A percentile compares a stretch with the other conserved stretches of the same genome.
Conservation (phyloP, 2,113 vertebrate genomes). For the Aplodontia rufa region DNA sequence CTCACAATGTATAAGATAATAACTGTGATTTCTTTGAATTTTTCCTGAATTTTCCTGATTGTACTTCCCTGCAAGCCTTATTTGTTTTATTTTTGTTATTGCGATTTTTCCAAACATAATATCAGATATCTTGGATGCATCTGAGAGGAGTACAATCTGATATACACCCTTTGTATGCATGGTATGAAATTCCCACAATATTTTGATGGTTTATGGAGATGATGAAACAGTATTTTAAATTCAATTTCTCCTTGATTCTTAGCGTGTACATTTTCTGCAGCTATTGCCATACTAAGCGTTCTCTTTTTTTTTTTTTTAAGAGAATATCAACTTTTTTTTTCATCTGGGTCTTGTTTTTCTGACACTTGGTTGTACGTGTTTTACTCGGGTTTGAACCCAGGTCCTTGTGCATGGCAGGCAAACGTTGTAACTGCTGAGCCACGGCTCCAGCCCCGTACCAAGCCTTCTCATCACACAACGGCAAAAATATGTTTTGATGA, state of each 20-base stretch:
- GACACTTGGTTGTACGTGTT: too few species aligned
- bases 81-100: slow-evolving; percentile 9
- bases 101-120: slow-evolving; percentile 35
- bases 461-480: background rate
- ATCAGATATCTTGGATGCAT: slow-evolving; percentile 16
- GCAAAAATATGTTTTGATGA: background rate
- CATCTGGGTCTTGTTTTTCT: too few species aligned
- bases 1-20: background rate
- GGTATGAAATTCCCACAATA: background rate
- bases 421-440: too few species aligned
- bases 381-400: too few species aligned
- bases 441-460: too few species aligned
- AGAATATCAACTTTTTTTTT: too few species aligned
- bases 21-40: background rate
- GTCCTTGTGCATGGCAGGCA: too few species aligned
- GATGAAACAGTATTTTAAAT: background rate
- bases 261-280: background rate
- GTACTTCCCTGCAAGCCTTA: background rate
- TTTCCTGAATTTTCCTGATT: background rate
- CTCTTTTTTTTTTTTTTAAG: too few species aligned
- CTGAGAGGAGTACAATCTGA: background rate
- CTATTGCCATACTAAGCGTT: background rate
- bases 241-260: background rate
- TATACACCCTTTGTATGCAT: background rate
- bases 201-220: slow-evolving; percentile 7